Percentiles rank a stretch among this genome's conserved stretches.
Evolutionary conservation across 2,113 vertebrate genomes (phyloP).

Genomic region (Phodopus roborovskii): DNA sequence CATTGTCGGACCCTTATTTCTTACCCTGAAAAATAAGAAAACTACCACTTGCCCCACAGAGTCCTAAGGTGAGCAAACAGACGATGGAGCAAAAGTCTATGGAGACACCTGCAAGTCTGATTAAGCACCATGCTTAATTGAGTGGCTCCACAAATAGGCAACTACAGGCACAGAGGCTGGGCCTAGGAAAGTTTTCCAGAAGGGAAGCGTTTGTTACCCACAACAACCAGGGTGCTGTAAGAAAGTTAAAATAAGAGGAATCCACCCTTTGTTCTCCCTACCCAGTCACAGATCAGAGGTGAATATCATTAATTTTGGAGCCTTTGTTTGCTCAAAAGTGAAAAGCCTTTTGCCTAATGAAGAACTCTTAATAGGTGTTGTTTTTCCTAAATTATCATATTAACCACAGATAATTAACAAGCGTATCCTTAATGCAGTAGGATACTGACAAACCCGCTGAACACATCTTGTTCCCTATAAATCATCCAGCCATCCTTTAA

Average conservation of each 20-base stretch:
- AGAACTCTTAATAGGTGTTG: conserved; percentile 81
- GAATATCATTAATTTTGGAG: conserved; percentile 64
- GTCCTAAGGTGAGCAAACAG: not conserved
- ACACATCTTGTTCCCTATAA: conserved; percentile 68
- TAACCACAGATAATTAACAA: conserved; percentile 84
- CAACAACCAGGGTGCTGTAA: not conserved
- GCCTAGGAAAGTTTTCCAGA: not conserved
- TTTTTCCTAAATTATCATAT: conserved; percentile 83
- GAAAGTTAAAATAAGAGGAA: not conserved
- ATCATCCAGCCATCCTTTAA: conserved; percentile 75
- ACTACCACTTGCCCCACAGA: not conserved
- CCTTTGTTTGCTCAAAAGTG: conserved; percentile 69
- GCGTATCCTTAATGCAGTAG: conserved; percentile 72
- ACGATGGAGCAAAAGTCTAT: conserved; percentile 2
- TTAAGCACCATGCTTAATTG: conserved; percentile 49
- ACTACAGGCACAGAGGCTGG: not conserved
- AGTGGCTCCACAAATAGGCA: conserved; percentile 9
- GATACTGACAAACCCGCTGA: conserved; percentile 75
- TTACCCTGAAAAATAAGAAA: not conserved
- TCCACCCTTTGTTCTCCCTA: not conserved
- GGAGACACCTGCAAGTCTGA: conserved; percentile 49
- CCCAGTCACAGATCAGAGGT: conserved; percentile 61
- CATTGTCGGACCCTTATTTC: not conserved
- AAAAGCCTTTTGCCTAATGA: conserved; percentile 75
- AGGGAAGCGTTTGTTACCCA: not conserved